Base-by-base conservation (phyloP, 2,113 vertebrate species). In the Psittacula cyanocephala region DNA sequence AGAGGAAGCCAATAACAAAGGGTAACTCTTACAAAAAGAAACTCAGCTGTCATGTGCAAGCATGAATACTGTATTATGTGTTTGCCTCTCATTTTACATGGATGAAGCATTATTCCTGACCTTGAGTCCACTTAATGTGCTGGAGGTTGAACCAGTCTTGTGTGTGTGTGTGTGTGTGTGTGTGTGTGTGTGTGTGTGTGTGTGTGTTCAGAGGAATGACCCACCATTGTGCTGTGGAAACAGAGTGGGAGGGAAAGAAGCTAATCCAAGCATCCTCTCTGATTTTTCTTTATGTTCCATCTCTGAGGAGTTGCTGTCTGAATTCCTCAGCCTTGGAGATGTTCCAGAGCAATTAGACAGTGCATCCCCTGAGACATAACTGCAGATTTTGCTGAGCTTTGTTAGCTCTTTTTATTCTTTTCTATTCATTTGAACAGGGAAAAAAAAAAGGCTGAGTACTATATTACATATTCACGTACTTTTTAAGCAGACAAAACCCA, bases 321-420 rank as follows among this genome's bases (percentile, higher is more conserved):
- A 94, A 90, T 92, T 94, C 72, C 50, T 92, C 1, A 4, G 55
- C 71, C 37, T 46, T 95, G 76, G 49, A 94, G 47, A 47, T 2
- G 23, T 65, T 88, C 65, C 81, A 95, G 52, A 95, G 70, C 72
- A 89, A 74, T 87, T 65, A 94, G 46, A 75, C 19, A 91, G 65
- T 44, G 60, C 14, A 46, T 52, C 13, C 43, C n/a, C 17, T 35
- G 49, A 91, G 82, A 82, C 25, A 37, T 37, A 24, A 55, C 27
- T 84, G 27, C 14, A 59, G 80, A 88, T 85, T 91, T 80, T 94
- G 46, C 57, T 91, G 76, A 76, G 19, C 17, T 50, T 76, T 60
- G 14, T 86, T 84, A 62, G 53, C 6, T 37, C 29, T 46, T 88
- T 78, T 41, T 53, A 37, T 81, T 83, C 28, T 92, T 89, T 67